Evolutionary conservation across 2,888 invertebrate species (phyloP).

Genomic region (Muschampia plurimacula): DNA sequence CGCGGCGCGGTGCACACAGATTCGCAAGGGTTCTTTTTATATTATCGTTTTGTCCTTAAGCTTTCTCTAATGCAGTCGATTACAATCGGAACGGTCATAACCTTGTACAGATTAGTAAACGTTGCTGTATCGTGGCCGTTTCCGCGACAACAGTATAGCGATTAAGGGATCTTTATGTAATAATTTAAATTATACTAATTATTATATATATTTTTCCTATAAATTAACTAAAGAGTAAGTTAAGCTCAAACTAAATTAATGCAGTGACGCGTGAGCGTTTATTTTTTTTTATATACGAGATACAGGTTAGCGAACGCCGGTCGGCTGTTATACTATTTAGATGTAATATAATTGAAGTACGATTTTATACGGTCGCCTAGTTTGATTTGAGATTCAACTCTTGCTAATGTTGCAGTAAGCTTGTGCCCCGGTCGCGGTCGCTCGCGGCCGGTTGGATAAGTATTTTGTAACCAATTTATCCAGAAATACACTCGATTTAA

Average conservation of each 20-base stretch:
- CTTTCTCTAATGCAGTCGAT: conserved; percentile 58
- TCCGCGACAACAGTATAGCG: conserved; percentile 54
- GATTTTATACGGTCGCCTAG: conserved; percentile 70
- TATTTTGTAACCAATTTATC: conserved; percentile 85
- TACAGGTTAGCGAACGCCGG: conserved; percentile 66
- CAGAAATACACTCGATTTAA: conserved; percentile 85
- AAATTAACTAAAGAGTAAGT: conserved; percentile 79
- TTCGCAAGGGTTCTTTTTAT: conserved; percentile 62
- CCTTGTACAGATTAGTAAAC: conserved; percentile 59
- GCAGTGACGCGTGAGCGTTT: conserved; percentile 58
- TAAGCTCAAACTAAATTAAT: conserved; percentile 81
- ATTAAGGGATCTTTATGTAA: conserved; percentile 77
- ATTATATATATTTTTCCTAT: conserved; percentile 80
- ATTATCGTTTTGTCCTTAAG: conserved; percentile 66
- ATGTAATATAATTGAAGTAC: conserved; percentile 70
- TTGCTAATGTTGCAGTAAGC: conserved; percentile 62
- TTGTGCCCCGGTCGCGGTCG: conserved; percentile 58
- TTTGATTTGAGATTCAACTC: conserved; percentile 65
- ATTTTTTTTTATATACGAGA: conserved; percentile 56
- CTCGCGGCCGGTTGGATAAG: conserved; percentile 70
- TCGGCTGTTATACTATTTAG: conserved; percentile 80
- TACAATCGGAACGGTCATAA: conserved; percentile 49
- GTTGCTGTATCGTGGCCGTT: conserved; percentile 52
- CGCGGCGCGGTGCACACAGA: conserved; percentile 45
- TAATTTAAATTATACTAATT: conserved; percentile 85